Conservation (phyloP, 2,797 vertebrate species). For the Gymnothorax reevesii region DNA sequence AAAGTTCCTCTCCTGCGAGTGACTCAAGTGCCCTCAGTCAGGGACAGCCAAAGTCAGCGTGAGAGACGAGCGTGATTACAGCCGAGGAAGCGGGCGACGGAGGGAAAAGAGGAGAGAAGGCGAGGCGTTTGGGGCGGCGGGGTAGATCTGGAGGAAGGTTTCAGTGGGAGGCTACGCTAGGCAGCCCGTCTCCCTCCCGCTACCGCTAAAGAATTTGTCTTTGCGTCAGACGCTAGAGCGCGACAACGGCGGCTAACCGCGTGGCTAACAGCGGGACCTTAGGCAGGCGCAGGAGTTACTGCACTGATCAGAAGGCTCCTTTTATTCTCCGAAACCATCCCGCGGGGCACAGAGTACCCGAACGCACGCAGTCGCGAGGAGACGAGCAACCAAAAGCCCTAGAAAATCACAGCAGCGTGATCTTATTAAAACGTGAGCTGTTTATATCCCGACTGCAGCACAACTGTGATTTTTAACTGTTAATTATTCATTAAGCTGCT, state of each 20-base stretch:
- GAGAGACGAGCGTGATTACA: slow-evolving; percentile 49
- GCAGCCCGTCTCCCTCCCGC: slow-evolving; percentile 2
- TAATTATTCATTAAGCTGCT: not conserved
- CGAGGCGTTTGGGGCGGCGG: not conserved
- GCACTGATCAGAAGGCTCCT: not conserved
- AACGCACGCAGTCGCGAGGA: not conserved
- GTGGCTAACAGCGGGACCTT: not conserved
- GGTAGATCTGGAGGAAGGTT: not conserved
- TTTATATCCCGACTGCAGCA: not conserved
- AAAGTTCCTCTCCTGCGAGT: slow-evolving; percentile 70
- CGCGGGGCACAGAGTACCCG: not conserved
- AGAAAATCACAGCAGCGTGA: not conserved
- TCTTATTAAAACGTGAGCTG: not conserved
- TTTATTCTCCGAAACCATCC: not conserved
- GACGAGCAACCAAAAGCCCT: not conserved
- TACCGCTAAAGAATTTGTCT: not conserved
- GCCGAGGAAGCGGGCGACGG: slow-evolving; percentile 31
- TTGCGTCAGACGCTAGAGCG: not conserved
- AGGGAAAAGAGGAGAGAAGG: slow-evolving; percentile 24
- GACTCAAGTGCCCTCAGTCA: slow-evolving; percentile 55
- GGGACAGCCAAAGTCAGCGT: slow-evolving; percentile 58
- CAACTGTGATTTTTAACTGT: not conserved
- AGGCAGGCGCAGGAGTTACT: not conserved
- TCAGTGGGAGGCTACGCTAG: not conserved
- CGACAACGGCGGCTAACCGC: not conserved